phyloP scores from a whole-genome alignment of 2,797 vertebrate species.

The Okamejei kenojei region DNA sequence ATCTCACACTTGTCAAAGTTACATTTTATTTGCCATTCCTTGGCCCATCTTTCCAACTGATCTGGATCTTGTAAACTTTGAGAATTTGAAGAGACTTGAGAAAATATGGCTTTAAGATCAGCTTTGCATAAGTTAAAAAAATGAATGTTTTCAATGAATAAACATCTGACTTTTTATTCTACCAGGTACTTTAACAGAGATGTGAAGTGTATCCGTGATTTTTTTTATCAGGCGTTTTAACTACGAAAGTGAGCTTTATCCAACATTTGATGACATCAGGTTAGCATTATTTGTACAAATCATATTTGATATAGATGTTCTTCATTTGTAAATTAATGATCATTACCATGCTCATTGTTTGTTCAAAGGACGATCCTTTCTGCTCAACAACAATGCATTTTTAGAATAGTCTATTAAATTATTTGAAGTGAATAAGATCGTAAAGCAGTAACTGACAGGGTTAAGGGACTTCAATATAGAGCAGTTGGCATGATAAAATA shows the following conservation, averaged over 20 bases:
- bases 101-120: not conserved
- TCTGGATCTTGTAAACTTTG: no score
- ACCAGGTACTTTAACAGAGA: constrained; percentile 95
- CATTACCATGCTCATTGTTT: not conserved
- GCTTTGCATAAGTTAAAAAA: not conserved
- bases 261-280: constrained; percentile 82
- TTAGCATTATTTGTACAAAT: constrained; percentile 48
- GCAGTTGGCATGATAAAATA: not conserved
- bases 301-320: not conserved
- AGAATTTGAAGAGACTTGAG: not conserved
- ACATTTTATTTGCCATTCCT: no score
- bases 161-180: constrained; percentile 37
- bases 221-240: constrained; percentile 78
- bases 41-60: no score
- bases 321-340: not conserved
- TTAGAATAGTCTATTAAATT: not conserved
- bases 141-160: not conserved
- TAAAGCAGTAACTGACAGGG: not conserved
- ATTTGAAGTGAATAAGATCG: not conserved
- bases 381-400: not conserved
- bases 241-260: constrained; percentile 91
- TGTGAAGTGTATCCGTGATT: constrained; percentile 86
- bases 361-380: not conserved
- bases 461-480: not conserved
- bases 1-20: no score